Conservation (phyloP, 2,113 vertebrate species). For the Leptodactylus fuscus region DNA sequence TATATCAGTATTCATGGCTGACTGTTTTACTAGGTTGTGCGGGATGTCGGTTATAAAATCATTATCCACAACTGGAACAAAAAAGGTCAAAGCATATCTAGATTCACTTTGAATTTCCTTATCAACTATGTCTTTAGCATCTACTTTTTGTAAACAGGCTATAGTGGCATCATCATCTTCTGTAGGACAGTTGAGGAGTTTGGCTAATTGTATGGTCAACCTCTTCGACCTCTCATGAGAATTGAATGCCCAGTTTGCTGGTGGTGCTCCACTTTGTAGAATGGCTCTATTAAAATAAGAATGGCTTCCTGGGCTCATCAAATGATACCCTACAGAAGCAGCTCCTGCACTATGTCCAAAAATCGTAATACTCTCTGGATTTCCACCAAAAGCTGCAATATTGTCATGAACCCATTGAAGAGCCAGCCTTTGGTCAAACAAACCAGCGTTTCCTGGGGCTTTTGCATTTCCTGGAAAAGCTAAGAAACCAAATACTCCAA, state of each 20-base stretch:
- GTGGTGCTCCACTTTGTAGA: slow-evolving; percentile 73
- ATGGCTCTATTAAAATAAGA: slow-evolving; percentile 71
- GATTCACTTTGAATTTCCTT: slow-evolving; percentile 57
- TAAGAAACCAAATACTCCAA: slow-evolving; percentile 70
- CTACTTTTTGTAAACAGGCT: slow-evolving; percentile 68
- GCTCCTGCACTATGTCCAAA: slow-evolving; percentile 77
- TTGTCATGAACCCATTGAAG: slow-evolving; percentile 75
- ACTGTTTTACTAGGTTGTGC: slow-evolving; percentile 63
- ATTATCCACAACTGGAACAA: slow-evolving; percentile 69
- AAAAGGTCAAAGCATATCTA: neutral
- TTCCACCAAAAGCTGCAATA: slow-evolving; percentile 75
- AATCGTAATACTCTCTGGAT: slow-evolving; percentile 72
- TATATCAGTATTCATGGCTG: slow-evolving; percentile 60
- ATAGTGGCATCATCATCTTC: slow-evolving; percentile 61
- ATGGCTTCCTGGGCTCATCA: slow-evolving; percentile 74
- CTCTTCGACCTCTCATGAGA: slow-evolving; percentile 59
- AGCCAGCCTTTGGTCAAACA: slow-evolving; percentile 76
- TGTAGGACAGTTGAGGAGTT: slow-evolving; percentile 66
- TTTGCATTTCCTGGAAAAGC: slow-evolving; percentile 67
- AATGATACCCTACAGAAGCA: slow-evolving; percentile 71
- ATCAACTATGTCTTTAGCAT: slow-evolving; percentile 47
- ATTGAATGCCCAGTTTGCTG: slow-evolving; percentile 66
- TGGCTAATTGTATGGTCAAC: slow-evolving; percentile 63
- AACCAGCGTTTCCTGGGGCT: slow-evolving; percentile 70
- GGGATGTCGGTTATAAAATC: slow-evolving; percentile 69